phyloP scores from a whole-genome alignment of 2,113 vertebrate species.

The Aleadryas rufinucha region DNA sequence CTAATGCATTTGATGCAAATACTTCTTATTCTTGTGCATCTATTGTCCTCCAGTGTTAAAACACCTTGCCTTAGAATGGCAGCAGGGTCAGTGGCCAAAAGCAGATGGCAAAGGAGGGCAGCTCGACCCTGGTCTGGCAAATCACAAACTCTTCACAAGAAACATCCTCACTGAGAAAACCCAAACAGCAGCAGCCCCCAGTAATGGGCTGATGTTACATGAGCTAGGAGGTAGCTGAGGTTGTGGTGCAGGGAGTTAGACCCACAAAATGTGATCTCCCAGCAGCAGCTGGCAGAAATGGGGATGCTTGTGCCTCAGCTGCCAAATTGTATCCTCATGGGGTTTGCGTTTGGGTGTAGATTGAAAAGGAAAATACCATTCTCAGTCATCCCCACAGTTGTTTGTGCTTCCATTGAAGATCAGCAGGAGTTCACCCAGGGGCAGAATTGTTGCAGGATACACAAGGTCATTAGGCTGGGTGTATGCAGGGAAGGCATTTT shows the following conservation, averaged over 20 bases:
- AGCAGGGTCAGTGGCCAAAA: neutral
- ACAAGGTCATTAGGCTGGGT: neutral
- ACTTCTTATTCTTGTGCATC: fast-evolving
- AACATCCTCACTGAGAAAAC: neutral
- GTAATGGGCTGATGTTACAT: neutral
- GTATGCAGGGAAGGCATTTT: neutral
- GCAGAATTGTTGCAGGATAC: neutral
- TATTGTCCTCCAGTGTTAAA: neutral
- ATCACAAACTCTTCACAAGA: neutral
- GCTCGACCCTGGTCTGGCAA: neutral
- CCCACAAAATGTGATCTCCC: neutral
- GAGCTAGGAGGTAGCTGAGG: neutral
- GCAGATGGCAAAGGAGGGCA: neutral
- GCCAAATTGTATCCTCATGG: neutral
- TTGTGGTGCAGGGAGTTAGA: neutral
- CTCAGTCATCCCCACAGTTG: neutral
- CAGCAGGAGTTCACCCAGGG: neutral
- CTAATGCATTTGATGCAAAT: neutral
- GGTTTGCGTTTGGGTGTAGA: neutral
- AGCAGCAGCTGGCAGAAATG: neutral
- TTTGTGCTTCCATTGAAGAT: neutral
- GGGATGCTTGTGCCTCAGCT: neutral
- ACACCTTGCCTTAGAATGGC: neutral
- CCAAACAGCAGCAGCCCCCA: neutral
- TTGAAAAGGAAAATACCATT: neutral